phyloP scores from a whole-genome alignment of 2,888 invertebrate genomes.

The Trichopoda pennipes region DNA sequence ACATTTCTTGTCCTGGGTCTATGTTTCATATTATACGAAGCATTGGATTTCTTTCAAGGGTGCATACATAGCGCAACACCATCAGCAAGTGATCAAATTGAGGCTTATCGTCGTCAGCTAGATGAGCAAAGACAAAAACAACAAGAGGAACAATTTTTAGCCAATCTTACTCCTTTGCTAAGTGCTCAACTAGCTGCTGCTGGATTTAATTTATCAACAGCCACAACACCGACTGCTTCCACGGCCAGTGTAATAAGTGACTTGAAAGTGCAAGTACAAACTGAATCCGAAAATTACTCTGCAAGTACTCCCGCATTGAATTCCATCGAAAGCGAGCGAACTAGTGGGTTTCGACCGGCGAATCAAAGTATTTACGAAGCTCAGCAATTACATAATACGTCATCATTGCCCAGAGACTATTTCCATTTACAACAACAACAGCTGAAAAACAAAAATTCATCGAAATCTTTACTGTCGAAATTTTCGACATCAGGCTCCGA shows the following conservation, averaged over 20 bases:
- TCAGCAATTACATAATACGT: slow-evolving; percentile 71
- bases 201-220: slow-evolving; percentile 73
- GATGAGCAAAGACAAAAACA: slow-evolving; percentile 80
- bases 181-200: slow-evolving; percentile 76
- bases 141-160: slow-evolving; percentile 79
- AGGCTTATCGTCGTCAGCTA: slow-evolving; percentile 80
- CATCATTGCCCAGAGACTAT: slow-evolving; percentile 79
- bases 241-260: slow-evolving; percentile 78
- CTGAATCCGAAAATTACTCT: slow-evolving; percentile 60
- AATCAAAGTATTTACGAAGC: slow-evolving; percentile 67
- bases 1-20: slow-evolving; percentile 85
- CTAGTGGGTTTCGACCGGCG: slow-evolving; percentile 67
- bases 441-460: slow-evolving; percentile 77
- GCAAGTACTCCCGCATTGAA: slow-evolving; percentile 71
- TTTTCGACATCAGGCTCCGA: slow-evolving; percentile 77
- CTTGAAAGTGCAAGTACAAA: slow-evolving; percentile 71
- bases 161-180: slow-evolving; percentile 76
- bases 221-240: slow-evolving; percentile 75
- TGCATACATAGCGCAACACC: slow-evolving; percentile 80
- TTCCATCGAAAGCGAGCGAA: slow-evolving; percentile 21
- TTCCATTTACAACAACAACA: slow-evolving; percentile 79
- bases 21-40: slow-evolving; percentile 86
- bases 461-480: slow-evolving; percentile 77
- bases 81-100: slow-evolving; percentile 79
- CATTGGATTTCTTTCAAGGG: slow-evolving; percentile 85